A percentile compares a stretch with the other conserved stretches of the same genome.
Evolutionary conservation across 2,797 vertebrate genomes (phyloP).

Genomic region (Ptychobarbus kaznakovi): DNA sequence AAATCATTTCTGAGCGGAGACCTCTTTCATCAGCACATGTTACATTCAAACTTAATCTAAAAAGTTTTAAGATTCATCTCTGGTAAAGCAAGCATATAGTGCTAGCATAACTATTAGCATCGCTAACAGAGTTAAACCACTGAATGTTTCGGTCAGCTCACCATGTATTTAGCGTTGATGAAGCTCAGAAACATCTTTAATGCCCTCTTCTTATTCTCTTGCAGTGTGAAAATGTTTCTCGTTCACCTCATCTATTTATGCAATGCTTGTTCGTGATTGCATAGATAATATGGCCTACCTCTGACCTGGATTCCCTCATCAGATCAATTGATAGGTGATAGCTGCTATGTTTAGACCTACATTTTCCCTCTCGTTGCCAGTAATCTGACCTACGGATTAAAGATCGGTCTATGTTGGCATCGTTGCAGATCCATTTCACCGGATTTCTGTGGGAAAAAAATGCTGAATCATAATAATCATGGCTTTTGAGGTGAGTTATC

Average conservation of each 20-base stretch:
- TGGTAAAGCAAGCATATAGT: background rate
- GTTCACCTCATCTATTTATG: slow-evolving; percentile 53
- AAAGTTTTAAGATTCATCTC: background rate
- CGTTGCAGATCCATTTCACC: background rate
- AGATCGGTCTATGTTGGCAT: background rate
- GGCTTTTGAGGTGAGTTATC: slow-evolving; percentile 29
- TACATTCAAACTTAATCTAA: background rate
- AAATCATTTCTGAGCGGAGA: background rate
- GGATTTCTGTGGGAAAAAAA: background rate
- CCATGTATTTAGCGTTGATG: slow-evolving; percentile 51
- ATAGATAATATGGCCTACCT: slow-evolving; percentile 50
- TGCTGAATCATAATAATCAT: background rate
- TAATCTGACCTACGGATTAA: slow-evolving; percentile 7
- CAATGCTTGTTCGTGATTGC: slow-evolving; percentile 39
- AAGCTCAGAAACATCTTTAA: slow-evolving; percentile 46
- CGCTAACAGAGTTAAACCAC: background rate
- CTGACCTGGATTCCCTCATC: slow-evolving; percentile 60
- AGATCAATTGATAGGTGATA: slow-evolving; percentile 50
- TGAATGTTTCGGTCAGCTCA: slow-evolving; percentile 57
- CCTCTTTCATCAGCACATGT: background rate
- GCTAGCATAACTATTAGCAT: background rate
- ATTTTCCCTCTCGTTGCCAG: slow-evolving; percentile 26
- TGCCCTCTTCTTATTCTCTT: slow-evolving; percentile 21
- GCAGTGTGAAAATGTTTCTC: background rate
- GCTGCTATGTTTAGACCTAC: background rate